Evolutionary conservation across 2,113 vertebrate genomes (phyloP), one percentile per base, ranked within the genome.

Genomic region (Cnemophilus loriae): DNA sequence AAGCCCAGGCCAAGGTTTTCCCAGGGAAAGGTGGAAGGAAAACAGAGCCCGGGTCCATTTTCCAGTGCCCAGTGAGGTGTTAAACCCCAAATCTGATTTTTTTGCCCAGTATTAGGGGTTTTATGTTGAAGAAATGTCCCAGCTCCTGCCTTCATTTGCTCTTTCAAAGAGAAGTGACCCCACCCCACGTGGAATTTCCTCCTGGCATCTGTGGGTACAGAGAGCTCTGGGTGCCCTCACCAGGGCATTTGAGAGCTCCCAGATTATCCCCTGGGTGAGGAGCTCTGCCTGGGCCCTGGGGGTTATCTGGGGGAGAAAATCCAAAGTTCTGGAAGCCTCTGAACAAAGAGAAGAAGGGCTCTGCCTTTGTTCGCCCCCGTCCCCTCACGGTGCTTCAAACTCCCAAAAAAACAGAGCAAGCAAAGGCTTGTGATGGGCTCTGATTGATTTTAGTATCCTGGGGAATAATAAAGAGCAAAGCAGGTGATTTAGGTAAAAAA

Each of bases 51-150:
- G 21, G 50, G 30, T 9, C 19, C 12, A 0, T 71, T 53, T 63
- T 1, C 19, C 4, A 2, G 30, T 18, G 47, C 91, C 68, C 52
- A 6, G 4, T 1, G 11, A 64, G 80, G n/a, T 17, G 11, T 5
- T 28, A 55, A 71, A 35, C 52, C 69, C 61, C 73, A 52, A 7
- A 17, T 21, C 37, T 27, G 59, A 16, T 76, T 50, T 41, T 32
- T 28, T 5, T 0, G 2, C 11, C 16, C 5, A 1, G 1, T 14
- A 1, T 18, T 32, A 1, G 10, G 32, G 46, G 42, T 9, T 89
- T 76, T 32, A 3, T 6, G 10, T 26, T 63, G 63, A 41, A 44
- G 16, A 39, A 63, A 9, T 3, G 11, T 15, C 80, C 56, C 32
- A 6, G 41, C 61, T 32, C 70, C 3, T 32, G 53, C 78, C 33